phyloP scores from a whole-genome alignment of 2,888 invertebrate genomes.

The Caprella mutica region DNA sequence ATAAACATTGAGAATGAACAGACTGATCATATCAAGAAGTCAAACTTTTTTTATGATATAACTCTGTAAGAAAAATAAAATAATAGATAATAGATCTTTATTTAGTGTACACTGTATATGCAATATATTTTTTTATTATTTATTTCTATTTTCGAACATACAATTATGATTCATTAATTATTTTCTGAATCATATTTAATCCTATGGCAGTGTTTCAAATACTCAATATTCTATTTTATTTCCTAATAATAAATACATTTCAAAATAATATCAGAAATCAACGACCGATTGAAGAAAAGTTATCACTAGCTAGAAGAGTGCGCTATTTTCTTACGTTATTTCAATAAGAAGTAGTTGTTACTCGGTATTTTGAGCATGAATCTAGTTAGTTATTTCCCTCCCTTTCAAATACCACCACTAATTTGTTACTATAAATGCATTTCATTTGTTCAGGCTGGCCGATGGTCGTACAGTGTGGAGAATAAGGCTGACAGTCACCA shows the following conservation, averaged over 20 bases:
- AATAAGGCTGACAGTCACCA: constrained; percentile 32
- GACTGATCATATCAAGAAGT: no score
- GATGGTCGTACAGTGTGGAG: constrained; percentile 28
- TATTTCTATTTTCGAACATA: not conserved
- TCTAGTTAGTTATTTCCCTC: not conserved
- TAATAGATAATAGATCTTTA: no score
- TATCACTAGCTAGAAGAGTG: not conserved
- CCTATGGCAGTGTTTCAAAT: not conserved
- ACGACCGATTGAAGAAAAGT: not conserved
- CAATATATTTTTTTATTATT: not conserved
- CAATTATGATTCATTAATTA: not conserved
- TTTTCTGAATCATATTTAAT: not conserved
- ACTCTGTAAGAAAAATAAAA: no score
- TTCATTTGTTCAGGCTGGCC: constrained; percentile 15
- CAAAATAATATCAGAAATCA: not conserved
- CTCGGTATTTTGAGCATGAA: not conserved
- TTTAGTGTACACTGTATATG: no score
- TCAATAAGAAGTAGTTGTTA: not conserved
- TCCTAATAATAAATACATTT: not conserved
- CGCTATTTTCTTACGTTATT: not conserved
- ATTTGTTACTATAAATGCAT: not conserved
- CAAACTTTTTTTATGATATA: no score
- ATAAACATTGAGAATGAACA: no score
- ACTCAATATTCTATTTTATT: not conserved
- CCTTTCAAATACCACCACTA: not conserved